These are phyloP conservation scores for Lontra canadensis DNA, from an alignment of 2,113 vertebrate species.

Conservation along the genomic window DNA sequence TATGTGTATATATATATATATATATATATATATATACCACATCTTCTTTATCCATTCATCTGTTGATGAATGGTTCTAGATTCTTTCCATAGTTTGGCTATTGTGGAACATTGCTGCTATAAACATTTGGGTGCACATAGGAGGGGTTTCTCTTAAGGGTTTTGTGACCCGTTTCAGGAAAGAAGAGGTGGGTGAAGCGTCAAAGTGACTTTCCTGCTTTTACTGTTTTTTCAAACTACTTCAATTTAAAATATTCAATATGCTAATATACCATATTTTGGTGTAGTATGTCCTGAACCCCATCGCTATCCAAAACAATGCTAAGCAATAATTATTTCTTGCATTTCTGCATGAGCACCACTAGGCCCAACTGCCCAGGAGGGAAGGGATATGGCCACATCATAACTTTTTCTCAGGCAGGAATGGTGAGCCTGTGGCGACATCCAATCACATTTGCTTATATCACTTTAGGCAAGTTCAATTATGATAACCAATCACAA, in stretches of 20 bases:
- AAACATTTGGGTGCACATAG: too few species aligned
- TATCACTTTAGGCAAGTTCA: not conserved
- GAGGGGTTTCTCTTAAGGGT: not conserved
- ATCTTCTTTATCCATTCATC: too few species aligned
- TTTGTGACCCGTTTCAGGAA: not conserved
- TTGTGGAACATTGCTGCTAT: too few species aligned
- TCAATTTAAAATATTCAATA: not conserved
- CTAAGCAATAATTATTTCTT: not conserved
- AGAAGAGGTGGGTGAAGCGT: not conserved
- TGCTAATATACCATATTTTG: not conserved
- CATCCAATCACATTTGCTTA: not conserved
- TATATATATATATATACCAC: too few species aligned
- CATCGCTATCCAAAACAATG: not conserved
- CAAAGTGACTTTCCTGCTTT: not conserved
- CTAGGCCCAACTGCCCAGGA: not conserved
- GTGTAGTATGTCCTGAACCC: not conserved
- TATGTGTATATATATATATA: too few species aligned
- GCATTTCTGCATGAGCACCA: not conserved
- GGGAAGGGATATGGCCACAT: not conserved
- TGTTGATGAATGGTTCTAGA: too few species aligned
- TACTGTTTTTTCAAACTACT: not conserved
- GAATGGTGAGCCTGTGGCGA: not conserved
- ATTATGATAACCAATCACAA: not conserved
- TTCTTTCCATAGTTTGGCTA: too few species aligned
- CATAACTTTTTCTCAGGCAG: not conserved